Conservation (phyloP, 2,113 vertebrate genomes). For the Perognathus longimembris region DNA sequence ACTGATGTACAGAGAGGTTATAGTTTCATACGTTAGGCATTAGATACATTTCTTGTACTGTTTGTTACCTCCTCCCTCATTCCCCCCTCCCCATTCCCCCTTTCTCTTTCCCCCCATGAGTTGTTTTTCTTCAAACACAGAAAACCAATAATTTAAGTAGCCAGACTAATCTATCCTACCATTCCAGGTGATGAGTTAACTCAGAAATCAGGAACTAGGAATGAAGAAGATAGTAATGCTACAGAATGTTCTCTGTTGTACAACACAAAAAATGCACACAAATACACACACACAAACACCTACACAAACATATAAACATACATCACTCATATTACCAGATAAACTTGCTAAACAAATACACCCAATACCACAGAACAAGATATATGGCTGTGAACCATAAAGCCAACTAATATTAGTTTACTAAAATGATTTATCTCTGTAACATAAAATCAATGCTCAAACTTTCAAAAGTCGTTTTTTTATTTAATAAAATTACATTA, state of each 20-base stretch:
- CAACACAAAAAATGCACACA: not conserved
- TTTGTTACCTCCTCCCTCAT: no score
- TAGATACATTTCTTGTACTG: no score
- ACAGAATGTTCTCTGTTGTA: not conserved
- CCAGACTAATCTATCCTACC: not conserved
- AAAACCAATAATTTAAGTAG: not conserved
- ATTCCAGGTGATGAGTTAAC: not conserved
- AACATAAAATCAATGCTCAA: not conserved
- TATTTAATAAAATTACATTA: not conserved
- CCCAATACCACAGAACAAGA: not conserved
- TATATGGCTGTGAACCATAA: not conserved
- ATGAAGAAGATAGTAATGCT: not conserved
- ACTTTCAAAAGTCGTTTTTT: not conserved
- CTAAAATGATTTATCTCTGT: not conserved
- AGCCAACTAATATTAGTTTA: not conserved
- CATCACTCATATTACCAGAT: not conserved
- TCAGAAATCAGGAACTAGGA: slow-evolving; percentile 15
- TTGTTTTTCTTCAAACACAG: not conserved
- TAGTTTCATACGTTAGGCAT: no score
- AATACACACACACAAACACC: not conserved
- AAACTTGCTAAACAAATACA: slow-evolving; percentile 1
- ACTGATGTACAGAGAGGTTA: no score
- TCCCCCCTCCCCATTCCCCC: no score
- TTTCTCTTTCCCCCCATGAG: no score
- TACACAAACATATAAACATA: not conserved